Evolutionary conservation across 2,113 vertebrate species (phyloP), one percentile per base, ranked within the genome.

Genomic region (Brachypteracias leptosomus): DNA sequence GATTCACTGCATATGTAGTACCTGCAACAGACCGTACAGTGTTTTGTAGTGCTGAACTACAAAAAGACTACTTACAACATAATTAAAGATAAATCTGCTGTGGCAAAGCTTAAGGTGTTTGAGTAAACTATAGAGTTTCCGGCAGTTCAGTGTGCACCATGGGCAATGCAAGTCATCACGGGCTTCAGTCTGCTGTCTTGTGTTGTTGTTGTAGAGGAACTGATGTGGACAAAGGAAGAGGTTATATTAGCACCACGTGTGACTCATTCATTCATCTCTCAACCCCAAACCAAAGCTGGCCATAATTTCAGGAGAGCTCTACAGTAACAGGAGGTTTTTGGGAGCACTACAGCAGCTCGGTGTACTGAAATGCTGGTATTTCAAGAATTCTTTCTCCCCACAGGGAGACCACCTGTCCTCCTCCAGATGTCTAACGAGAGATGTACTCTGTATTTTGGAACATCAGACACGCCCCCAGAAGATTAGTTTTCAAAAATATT

Each of bases 171-270:
- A 97, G 95, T 99, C 99, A 13, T 99, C 99, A 54, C 99, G 98
- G 16, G 99, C 99, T 97, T 99, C 99, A 0, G 99, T 99, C 96
- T 99, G 99, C 97, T 99, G 99, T 96, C 99, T 98, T 1, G 99
- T 99, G 96, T 99, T 99, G 83, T 99, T 99, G 96, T 99, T 99
- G 95, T 99, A 99, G 79, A 99, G 97, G 90, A 99, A 99, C 99
- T 99, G 91, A 77, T 33, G 44, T 75, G 93, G 89, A 90, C 59
- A 92, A 78, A 74, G 78, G 14, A 77, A 88, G 15, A 74, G 62
- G 49, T 15, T 54, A 9, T 49, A 55, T 80, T 59, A 96, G 49
- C 79, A 95, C 58, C 52, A 82, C 52, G 70, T 9, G n/a, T 12
- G 15, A 29, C 84, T 62, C 29, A 70, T 18, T 76, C 19, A 28